A percentile compares a stretch with the other conserved stretches of the same genome.
Evolutionary conservation across 2,888 invertebrate genomes (phyloP).

Genomic region (Mechanitis messenoides): DNA sequence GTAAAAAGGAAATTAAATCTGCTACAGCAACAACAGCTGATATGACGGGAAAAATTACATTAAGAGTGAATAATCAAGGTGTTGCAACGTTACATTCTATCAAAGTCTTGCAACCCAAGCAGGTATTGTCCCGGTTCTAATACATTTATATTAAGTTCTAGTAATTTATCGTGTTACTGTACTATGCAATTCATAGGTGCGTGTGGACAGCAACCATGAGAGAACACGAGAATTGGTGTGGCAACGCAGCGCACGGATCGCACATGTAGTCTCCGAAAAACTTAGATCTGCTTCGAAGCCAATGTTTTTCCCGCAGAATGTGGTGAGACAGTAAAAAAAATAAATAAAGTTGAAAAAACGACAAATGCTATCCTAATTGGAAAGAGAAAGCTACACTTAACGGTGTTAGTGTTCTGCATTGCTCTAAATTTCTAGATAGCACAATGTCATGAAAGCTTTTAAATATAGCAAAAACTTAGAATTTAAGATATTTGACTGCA

Average conservation of each 20-base stretch:
- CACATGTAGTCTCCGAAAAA: constrained; percentile 89
- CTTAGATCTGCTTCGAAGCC: constrained; percentile 74
- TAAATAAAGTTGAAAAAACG: not conserved
- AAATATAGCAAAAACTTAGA: too few species aligned
- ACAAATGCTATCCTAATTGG: not conserved
- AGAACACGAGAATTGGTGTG: constrained; percentile 89
- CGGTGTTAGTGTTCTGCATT: not conserved
- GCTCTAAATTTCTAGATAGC: too few species aligned
- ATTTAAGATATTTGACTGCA: too few species aligned
- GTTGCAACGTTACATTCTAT: constrained; percentile 90
- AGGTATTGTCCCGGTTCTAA: constrained; percentile 67
- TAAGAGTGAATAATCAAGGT: constrained; percentile 86
- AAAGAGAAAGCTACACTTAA: too few species aligned
- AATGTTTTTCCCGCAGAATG: constrained; percentile 56
- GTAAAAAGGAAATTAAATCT: constrained; percentile 87
- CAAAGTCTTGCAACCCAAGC: constrained; percentile 90
- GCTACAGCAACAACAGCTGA: constrained; percentile 92
- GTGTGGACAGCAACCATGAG: constrained; percentile 91
- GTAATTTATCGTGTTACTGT: not conserved
- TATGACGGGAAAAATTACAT: constrained; percentile 87
- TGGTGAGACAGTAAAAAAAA: constrained; percentile 32
- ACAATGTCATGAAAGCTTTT: too few species aligned
- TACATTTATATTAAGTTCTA: constrained; percentile 20
- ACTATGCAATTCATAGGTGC: constrained; percentile 75
- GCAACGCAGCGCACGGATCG: constrained; percentile 89